phyloP scores from a whole-genome alignment of 1,140 invertebrate species.

The Hetaerina americana region DNA sequence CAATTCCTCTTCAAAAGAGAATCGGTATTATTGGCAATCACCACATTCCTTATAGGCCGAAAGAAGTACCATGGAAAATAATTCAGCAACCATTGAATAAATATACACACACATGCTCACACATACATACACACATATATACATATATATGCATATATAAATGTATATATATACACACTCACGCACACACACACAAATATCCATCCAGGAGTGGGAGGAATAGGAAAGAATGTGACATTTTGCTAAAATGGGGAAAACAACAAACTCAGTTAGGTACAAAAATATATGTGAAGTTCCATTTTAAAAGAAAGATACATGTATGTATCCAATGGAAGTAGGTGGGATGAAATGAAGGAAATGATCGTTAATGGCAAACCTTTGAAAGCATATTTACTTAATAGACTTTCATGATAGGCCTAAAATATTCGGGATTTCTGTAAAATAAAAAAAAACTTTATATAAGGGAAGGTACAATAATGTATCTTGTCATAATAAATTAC shows the following conservation, averaged over 20 bases:
- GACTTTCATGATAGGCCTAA: not conserved
- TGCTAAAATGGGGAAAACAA: not conserved
- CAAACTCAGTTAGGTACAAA: not conserved
- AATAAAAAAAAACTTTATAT: not conserved
- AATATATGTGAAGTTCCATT: not conserved
- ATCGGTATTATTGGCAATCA: not conserved
- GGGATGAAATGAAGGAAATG: not conserved
- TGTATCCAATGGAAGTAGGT: not conserved
- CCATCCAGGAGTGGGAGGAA: too few relatives aligned
- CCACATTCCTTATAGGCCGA: not conserved
- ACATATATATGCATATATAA: not conserved
- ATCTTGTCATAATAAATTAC: conserved; percentile 1
- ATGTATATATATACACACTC: not conserved
- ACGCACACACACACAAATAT: not conserved
- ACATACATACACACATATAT: not conserved
- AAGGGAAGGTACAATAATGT: not conserved
- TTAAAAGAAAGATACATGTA: not conserved
- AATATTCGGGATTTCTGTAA: not conserved
- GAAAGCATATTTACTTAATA: not conserved
- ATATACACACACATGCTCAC: not conserved
- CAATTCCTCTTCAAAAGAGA: not conserved
- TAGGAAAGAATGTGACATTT: not conserved
- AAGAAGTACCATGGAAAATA: too few relatives aligned
- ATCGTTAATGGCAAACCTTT: not conserved
- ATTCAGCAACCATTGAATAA: not conserved